Conservation (phyloP, 2,797 vertebrate genomes). For the Sebastes glaucus region DNA sequence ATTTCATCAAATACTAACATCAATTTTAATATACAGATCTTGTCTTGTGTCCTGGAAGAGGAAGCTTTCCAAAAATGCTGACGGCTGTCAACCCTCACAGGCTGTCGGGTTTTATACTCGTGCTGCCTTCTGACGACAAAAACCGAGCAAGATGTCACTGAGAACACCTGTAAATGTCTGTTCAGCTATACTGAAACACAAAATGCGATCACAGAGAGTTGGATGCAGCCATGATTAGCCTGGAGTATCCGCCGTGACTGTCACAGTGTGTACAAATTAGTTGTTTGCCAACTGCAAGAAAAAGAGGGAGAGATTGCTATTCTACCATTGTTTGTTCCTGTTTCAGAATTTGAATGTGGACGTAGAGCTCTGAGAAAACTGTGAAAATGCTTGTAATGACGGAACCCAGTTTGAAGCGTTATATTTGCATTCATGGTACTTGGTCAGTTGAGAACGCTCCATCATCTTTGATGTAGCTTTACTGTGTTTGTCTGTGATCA, state of each 20-base stretch:
- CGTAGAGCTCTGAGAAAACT: background rate
- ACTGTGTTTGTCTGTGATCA: background rate
- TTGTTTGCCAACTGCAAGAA: background rate
- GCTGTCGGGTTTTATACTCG: background rate
- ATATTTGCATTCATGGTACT: background rate
- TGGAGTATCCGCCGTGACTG: background rate
- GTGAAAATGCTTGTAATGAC: background rate
- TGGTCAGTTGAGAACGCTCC: background rate
- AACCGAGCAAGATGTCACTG: background rate
- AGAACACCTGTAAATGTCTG: background rate
- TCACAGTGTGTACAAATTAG: background rate
- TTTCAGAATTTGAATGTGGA: background rate
- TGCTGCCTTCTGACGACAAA: background rate
- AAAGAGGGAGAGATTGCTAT: background rate
- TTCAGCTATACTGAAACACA: background rate
- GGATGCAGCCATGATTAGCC: background rate
- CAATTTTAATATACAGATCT: background rate
- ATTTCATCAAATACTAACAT: background rate
- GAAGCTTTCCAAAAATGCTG: background rate
- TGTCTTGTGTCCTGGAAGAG: background rate
- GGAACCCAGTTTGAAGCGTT: background rate
- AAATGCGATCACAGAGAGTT: background rate
- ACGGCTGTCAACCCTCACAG: background rate
- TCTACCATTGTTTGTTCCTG: background rate
- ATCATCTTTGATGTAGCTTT: background rate